Evolutionary conservation across 2,113 vertebrate species (phyloP), one percentile per base, ranked within the genome.

Genomic region (Aldabrachelys gigantea): DNA sequence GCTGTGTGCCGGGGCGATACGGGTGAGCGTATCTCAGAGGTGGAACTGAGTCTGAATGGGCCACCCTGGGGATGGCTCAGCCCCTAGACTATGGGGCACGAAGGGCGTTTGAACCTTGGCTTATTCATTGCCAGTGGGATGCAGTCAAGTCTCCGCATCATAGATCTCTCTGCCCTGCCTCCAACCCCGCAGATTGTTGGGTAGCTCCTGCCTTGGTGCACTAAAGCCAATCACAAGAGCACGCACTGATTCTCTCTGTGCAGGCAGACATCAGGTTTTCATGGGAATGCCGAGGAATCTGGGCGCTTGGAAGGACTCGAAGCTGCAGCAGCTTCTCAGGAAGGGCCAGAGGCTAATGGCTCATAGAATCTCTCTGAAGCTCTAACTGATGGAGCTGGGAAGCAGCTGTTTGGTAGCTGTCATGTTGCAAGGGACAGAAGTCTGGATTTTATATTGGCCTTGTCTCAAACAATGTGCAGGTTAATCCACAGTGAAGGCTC

Each of bases 11-110:
- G 31, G 35, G 31, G 62, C 7, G 7, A n/a, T 65, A 17, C 8
- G 19, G n/a, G 19, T 41, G 69, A 75, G 69, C 4, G 5, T 75
- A 10, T 75, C n/a, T 38, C 69, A 41, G n/a, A 75, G 69, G 21
- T 35, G n/a, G 8, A 38, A 12, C 69, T 22, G 69, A 10, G n/a
- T 44, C 38, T 4, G 24, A 27, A 44, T 22, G 3, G 35, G 65
- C 1, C 29, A 31, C 19, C 65, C 2, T 4, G 19, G 75, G n/a
- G 4, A 24, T 11, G 38, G 72, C 38, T 25, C 5, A 76, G 76
- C 76, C 56, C 56, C 1, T 0, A 0, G 0, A 0, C 17, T 21
- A 5, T 35, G 6, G 8, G 62, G 14, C 31, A 35, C 62, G 1
- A 62, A 31, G 59, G 59, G 29, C 59, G 59, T 62, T 62, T 12